These are phyloP conservation scores for Oscheius sp. DNA, from an alignment of 2,888 invertebrate genomes.

Conservation along the genomic window DNA sequence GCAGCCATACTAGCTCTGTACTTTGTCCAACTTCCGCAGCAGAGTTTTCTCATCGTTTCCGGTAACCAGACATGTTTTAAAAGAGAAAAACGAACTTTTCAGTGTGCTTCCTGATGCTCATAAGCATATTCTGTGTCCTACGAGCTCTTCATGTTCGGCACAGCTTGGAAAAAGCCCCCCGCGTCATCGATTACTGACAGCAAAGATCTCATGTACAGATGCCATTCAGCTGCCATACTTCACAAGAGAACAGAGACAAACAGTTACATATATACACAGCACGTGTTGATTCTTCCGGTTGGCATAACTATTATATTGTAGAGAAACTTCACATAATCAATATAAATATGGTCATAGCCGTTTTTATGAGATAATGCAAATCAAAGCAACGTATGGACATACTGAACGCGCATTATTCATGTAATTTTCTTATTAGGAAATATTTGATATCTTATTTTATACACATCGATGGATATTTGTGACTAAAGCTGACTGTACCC, in stretches of 20 bases:
- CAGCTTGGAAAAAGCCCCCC: conserved; percentile 27
- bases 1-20: conserved; percentile 18
- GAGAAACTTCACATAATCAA: background rate
- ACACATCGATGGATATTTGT: too few species aligned
- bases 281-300: conserved; percentile 16
- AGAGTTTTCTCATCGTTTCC: conserved; percentile 16
- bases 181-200: conserved; percentile 27
- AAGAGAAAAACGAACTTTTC: background rate
- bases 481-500: too few species aligned
- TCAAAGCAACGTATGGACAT: too few species aligned
- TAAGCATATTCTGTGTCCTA: conserved; percentile 16
- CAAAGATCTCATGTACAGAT: conserved; percentile 22
- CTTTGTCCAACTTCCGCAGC: conserved; percentile 24
- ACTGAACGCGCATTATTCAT: too few species aligned
- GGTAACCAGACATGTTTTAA: conserved; percentile 1
- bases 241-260: background rate
- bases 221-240: conserved; percentile 26
- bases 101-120: conserved; percentile 27
- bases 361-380: too few species aligned
- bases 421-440: too few species aligned
- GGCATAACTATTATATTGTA: background rate
- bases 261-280: background rate
- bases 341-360: too few species aligned
- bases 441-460: too few species aligned
- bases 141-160: conserved; percentile 27